These are phyloP conservation scores for Stenolophus ochropezus DNA, from an alignment of 2,888 invertebrate genomes.

Conservation along the genomic window DNA sequence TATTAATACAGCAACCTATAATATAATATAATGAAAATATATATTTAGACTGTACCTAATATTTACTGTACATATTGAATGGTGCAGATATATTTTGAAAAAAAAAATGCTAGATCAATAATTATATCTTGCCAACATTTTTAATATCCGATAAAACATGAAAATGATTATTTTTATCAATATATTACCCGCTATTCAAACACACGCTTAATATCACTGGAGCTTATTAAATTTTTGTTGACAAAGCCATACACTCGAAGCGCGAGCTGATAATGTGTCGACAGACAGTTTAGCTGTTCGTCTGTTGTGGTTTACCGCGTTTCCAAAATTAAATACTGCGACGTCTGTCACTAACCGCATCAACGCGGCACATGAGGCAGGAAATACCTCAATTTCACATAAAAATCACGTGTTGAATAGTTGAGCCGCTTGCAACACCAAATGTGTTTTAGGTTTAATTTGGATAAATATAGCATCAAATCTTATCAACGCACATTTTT, in stretches of 20 bases:
- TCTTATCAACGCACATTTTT: no score
- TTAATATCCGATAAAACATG: not conserved
- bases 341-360: not conserved
- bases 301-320: not conserved
- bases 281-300: not conserved
- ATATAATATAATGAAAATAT: no score
- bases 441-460: not conserved
- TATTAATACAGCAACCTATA: no score
- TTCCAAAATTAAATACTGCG: not conserved
- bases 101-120: not conserved
- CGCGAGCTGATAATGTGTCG: not conserved
- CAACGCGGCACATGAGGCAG: not conserved
- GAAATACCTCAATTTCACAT: not conserved
- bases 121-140: not conserved
- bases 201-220: not conserved
- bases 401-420: not conserved
- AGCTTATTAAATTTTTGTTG: not conserved
- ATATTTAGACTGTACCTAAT: no score
- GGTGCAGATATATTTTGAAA: not conserved
- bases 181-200: not conserved
- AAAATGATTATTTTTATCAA: not conserved
- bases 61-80: not conserved
- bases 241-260: not conserved
- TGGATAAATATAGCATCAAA: no score
- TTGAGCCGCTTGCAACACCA: not conserved